These are phyloP conservation scores for Drosophila azteca DNA, from an alignment of 1,140 invertebrate species.

Conservation along the genomic window DNA sequence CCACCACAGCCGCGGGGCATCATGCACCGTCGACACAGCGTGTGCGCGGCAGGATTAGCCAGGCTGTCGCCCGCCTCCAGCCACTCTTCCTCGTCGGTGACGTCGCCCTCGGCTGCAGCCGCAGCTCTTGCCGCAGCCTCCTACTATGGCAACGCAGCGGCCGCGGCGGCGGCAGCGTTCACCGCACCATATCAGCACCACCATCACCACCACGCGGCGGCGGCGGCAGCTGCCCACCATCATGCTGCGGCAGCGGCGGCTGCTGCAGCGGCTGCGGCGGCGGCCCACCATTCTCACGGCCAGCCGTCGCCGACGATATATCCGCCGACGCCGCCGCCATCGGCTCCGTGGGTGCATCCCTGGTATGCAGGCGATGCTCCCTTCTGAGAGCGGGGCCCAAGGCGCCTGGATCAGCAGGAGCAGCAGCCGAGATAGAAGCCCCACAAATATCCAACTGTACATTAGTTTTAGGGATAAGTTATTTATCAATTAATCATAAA, in stretches of 20 bases:
- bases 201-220: constrained; percentile 35
- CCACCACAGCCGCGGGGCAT: constrained; percentile 39
- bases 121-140: constrained; percentile 64
- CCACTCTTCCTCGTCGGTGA: constrained; percentile 51
- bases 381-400: constrained; percentile 52
- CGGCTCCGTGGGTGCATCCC: constrained; percentile 83
- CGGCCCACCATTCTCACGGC: constrained; percentile 66
- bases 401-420: constrained; percentile 2
- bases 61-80: constrained; percentile 62
- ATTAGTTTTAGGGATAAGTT: constrained; percentile 28
- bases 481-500: constrained; percentile 28
- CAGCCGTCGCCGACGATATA: constrained; percentile 83
- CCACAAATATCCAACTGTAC: constrained; percentile 16
- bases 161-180: constrained; percentile 50
- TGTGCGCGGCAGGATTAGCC: constrained; percentile 62
- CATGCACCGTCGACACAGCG: constrained; percentile 66
- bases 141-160: constrained; percentile 54
- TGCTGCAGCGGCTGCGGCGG: constrained; percentile 59
- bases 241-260: constrained; percentile 62
- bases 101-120: constrained; percentile 52
- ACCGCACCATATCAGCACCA: constrained; percentile 51
- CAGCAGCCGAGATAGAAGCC: not conserved
- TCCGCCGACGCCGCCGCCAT: constrained; percentile 83
- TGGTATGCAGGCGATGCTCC: constrained; percentile 80
- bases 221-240: constrained; percentile 28